phyloP scores from a whole-genome alignment of 2,888 invertebrate genomes.

The Caenorhabditis doughertyi region DNA sequence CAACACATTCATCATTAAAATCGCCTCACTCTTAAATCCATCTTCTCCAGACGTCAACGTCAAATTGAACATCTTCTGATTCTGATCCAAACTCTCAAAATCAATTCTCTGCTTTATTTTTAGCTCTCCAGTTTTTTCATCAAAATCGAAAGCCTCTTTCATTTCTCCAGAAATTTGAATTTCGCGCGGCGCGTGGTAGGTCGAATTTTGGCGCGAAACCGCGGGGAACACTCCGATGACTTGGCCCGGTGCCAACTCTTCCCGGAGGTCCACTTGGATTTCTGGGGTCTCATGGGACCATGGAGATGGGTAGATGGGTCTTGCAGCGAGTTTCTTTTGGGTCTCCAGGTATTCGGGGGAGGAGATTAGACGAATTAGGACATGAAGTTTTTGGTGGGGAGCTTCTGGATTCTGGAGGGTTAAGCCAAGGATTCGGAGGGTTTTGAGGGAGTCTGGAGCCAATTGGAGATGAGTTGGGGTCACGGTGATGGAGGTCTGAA shows the following conservation, averaged over 20 bases:
- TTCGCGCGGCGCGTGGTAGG: not conserved
- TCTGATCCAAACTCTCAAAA: constrained; percentile 61
- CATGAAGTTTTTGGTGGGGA: not conserved
- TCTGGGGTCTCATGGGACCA: constrained; percentile 40
- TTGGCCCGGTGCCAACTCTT: constrained; percentile 69
- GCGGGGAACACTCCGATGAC: constrained; percentile 73
- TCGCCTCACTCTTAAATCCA: constrained; percentile 56
- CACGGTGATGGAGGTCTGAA: constrained; percentile 41
- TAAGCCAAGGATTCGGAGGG: constrained; percentile 63
- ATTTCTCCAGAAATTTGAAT: constrained; percentile 50
- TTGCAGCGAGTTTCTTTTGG: constrained; percentile 17
- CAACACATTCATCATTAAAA: constrained; percentile 60
- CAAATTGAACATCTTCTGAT: constrained; percentile 60
- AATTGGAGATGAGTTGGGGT: constrained; percentile 23
- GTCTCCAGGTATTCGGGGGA: constrained; percentile 50
- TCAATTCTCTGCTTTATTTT: constrained; percentile 66
- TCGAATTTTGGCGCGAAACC: constrained; percentile 46
- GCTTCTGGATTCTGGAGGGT: constrained; percentile 40
- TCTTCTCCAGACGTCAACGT: constrained; percentile 66
- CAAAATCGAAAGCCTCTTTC: constrained; percentile 60
- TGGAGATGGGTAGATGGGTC: constrained; percentile 47
- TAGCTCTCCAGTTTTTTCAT: constrained; percentile 58
- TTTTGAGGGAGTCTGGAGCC: constrained; percentile 36
- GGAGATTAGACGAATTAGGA: constrained; percentile 51
- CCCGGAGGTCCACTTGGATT: constrained; percentile 52